Percentiles rank a stretch among this genome's conserved stretches.
phyloP scores from a whole-genome alignment of 2,113 vertebrate species.

The Sus scrofa region DNA sequence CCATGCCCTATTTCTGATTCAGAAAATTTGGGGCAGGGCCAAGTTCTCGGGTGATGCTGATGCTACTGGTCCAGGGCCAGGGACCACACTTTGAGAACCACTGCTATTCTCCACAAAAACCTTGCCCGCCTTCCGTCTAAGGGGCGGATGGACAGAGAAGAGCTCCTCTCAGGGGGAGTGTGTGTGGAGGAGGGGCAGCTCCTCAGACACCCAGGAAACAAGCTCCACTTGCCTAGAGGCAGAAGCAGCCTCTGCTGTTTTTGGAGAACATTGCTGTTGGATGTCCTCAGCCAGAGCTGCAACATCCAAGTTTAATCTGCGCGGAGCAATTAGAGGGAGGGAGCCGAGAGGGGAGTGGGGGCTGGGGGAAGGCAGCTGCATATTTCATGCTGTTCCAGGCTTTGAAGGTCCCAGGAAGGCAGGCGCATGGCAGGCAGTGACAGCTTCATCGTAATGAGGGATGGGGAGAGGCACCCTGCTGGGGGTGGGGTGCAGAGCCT shows the following conservation, averaged over 20 bases:
- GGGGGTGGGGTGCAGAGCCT: neutral
- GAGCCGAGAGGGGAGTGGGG: neutral
- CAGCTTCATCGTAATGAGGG: slow-evolving; percentile 78
- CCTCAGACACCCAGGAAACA: neutral
- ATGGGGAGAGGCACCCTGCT: neutral
- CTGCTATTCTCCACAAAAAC: neutral
- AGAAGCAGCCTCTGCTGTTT: slow-evolving; percentile 53
- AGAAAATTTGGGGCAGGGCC: neutral
- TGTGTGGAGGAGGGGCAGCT: neutral
- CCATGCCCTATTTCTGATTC: neutral
- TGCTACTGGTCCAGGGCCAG: neutral
- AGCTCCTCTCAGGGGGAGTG: neutral
- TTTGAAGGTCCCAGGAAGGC: slow-evolving; percentile 83
- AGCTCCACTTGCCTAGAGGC: slow-evolving; percentile 32
- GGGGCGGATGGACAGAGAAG: neutral
- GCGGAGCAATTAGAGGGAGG: slow-evolving; percentile 83
- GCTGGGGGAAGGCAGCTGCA: slow-evolving; percentile 75
- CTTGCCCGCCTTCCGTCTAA: neutral
- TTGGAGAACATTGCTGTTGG: slow-evolving; percentile 70
- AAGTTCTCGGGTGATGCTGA: neutral
- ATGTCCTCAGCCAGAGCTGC: slow-evolving; percentile 71
- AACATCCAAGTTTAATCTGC: slow-evolving; percentile 79
- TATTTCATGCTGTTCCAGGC: slow-evolving; percentile 80
- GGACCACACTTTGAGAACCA: neutral
- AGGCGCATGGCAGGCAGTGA: slow-evolving; percentile 68